Evolutionary conservation across 2,888 invertebrate species (phyloP).

Genomic region (Drepana falcataria): DNA sequence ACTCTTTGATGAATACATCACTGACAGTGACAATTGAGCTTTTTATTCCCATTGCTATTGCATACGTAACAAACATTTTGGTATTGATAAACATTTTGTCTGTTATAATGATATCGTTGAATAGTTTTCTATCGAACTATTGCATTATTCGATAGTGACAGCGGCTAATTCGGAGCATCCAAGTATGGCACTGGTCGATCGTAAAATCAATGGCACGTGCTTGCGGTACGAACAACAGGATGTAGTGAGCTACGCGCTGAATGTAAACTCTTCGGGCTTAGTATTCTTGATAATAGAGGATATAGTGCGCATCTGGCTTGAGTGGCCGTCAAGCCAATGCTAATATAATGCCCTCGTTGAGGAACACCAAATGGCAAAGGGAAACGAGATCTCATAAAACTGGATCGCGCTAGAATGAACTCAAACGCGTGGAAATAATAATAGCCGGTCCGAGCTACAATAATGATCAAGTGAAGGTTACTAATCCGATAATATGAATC

Average conservation of each 20-base stretch:
- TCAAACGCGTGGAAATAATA: conserved; percentile 28
- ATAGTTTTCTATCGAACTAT: conserved; percentile 6
- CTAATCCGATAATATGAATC: conserved; percentile 11
- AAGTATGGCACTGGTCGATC: conserved; percentile 28
- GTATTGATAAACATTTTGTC: too few species aligned
- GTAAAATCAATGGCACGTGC: conserved; percentile 57
- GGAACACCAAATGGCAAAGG: conserved; percentile 54
- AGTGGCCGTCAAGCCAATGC: conserved; percentile 31
- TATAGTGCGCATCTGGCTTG: conserved; percentile 56
- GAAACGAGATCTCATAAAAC: conserved; percentile 45
- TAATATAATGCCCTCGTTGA: conserved; percentile 39
- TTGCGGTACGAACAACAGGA: conserved; percentile 51
- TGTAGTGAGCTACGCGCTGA: conserved; percentile 45
- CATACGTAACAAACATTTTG: too few species aligned
- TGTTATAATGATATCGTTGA: too few species aligned
- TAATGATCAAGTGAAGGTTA: conserved; percentile 7
- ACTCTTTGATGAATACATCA: too few species aligned
- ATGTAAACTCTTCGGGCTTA: conserved; percentile 45
- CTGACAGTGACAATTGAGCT: too few species aligned
- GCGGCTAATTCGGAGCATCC: conserved; percentile 19
- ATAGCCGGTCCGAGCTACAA: conserved; percentile 17
- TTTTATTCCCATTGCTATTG: too few species aligned
- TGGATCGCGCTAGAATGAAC: conserved; percentile 33
- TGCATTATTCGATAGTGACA: conserved; percentile 22
- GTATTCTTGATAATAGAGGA: conserved; percentile 48